Base-by-base conservation (phyloP, 2,797 vertebrate genomes). In the Florisuga fusca region DNA sequence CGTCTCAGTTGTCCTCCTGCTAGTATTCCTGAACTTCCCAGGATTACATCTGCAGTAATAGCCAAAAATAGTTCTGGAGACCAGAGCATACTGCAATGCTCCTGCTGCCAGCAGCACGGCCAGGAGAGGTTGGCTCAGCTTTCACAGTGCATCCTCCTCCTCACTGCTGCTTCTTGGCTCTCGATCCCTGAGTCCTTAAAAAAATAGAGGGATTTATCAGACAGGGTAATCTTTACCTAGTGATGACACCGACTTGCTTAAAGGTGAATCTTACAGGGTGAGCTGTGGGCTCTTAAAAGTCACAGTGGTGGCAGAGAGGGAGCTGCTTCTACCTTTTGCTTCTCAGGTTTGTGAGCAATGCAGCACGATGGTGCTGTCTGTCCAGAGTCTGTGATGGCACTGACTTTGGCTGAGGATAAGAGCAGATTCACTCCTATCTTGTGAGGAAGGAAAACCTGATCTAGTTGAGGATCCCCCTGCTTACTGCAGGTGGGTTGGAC, bases 1-100 rank as follows among this genome's bases (percentile, higher is more conserved):
- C 17, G 23, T 82, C 72, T 84, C 36, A 81, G 82, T 58, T 69
- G 74, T 62, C 38, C 69, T 77, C 54, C 63, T 16, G 67, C 84
- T 87, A 38, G 58, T 94, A 92, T 87, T 81, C 76, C 89, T 91
- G 55, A 93, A 84, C 86, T 85, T 89, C 53, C 25, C 78, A 26
- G 78, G 63, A 80, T 64, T 91, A 46, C 62, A 51, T 82, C 86
- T 94, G 83, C 78, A 72, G 31, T 55, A 25, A 53, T 36, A 38
- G 81, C 93, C 91, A 94, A 87, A 97, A 94, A 80, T 74, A 87
- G 51, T 63, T 95, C 62, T 86, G 89, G 84, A 95, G 78, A 59
- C 61, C 41, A 38, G 29, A 78, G 86, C 69, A 33, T 38, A 22
- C 86, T 55, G 45, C 64, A 69, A 21, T 41, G 83, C 59, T 62